Base-by-base conservation (phyloP, 1,140 invertebrate genomes). In the Micrasema longulum region DNA sequence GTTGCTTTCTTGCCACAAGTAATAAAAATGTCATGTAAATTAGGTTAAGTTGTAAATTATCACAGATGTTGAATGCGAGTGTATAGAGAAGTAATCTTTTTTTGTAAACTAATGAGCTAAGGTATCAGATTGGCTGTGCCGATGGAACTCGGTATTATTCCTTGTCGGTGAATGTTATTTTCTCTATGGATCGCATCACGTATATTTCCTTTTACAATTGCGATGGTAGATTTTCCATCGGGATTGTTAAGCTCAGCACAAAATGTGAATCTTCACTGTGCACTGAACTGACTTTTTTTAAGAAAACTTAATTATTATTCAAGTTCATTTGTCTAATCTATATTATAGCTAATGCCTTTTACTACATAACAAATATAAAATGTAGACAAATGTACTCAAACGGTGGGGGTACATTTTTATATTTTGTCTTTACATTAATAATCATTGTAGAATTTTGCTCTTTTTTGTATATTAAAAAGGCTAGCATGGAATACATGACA, bases 241-340 rank as follows among this genome's bases (percentile, higher is more conserved):
- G 22, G 26, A 26, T 64, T 60, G 67, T 69, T 36, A 62, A 62
- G 52, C 65, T 72, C 50, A 68, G 72, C 72, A 73, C 72, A 73
- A 73, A 73, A 69, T 64, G 66, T 73, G 72, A 73, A 41, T 50
- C 38, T 69, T 73, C 72, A 73, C 66, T 64, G 72, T 73, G 72
- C 72, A 73, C 72, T 69, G 72, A 73, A 73, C 72, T 73, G 72
- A 73, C 26, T 72, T 72, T 68, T 65, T 43, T 72, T 43, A 72
- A 55, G 52, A 64, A 23, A 70, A 48, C 23, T 62, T 50, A 68
- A 72, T 48, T 50, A 64, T 45, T 71, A 72, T 57, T 45, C 55
- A 72, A 60, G 55, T 72, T 68, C 23, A 62, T 68, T 68, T 62
- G 53, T 68, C 71, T 68, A 41, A 47, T 53, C 38, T 57, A 55